Base-by-base conservation (phyloP, 2,113 vertebrate genomes). In the Todiramphus saurophagus region DNA sequence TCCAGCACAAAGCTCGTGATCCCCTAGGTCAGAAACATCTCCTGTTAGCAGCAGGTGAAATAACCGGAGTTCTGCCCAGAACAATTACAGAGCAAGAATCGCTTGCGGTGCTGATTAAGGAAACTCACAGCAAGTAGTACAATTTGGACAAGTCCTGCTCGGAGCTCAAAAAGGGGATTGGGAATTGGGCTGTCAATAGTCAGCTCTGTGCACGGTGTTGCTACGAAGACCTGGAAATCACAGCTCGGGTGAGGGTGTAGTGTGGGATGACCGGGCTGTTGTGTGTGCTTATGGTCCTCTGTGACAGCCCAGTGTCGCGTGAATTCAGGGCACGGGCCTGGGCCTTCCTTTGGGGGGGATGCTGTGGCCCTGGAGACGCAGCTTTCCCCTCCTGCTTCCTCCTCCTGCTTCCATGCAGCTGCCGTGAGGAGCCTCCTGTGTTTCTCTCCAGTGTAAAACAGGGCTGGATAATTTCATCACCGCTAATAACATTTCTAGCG, bases 391-490 rank as follows among this genome's bases (percentile, higher is more conserved):
- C 23, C 24, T 28, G 27, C 51, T 53, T 28, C 51, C 25, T 25
- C 51, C 51, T 13, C 51, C 30, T 7, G 3, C 48, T 59, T 16
- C 53, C 41, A 16, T 10, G 2, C 28, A 84, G 93, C 93, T 19
- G 31, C 58, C 1, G 1, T 23, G 74, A 53, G 62, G 46, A 91
- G 44, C n/a, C 62, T 91, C 56, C 73, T 59, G 72, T 1, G 0
- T 70, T 53, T 81, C 90, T 64, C 75, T 15, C 41, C 39, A 33
- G 79, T 3, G 9, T 90, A 70, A 84, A 93, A 72, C 87, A 76
- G 74, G 55, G 59, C 81, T 82, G 83, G 95, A 96, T 97, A 96
- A 95, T 96, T 96, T 96, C 95, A 94, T 96, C 92, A 87, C 41
- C 0, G 2, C 92, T 95, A 97, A 96, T 97, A 94, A 95, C 92